phyloP scores from a whole-genome alignment of 2,888 invertebrate genomes.

The Cheilosia vernalis region DNA sequence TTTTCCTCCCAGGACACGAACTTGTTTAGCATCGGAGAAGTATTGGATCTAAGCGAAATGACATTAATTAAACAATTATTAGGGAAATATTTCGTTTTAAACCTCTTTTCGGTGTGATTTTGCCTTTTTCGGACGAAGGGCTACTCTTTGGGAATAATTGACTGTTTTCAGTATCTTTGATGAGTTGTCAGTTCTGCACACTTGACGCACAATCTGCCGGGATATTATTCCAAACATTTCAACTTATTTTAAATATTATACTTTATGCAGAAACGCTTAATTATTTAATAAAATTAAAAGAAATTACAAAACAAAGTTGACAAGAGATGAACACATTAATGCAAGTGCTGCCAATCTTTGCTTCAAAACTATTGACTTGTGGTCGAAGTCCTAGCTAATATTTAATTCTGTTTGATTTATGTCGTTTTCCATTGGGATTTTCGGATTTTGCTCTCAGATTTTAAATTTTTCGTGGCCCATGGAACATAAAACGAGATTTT shows the following conservation, averaged over 20 bases:
- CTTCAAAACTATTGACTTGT: too few relatives aligned
- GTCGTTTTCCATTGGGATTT: too few relatives aligned
- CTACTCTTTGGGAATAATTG: constrained; percentile 76
- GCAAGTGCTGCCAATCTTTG: constrained; percentile 1
- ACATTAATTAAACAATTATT: background rate
- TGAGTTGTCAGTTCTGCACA: constrained; percentile 29
- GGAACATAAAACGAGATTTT: too few relatives aligned
- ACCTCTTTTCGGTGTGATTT: constrained; percentile 84
- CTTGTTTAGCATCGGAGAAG: constrained; percentile 89
- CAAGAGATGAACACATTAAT: background rate
- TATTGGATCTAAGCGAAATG: constrained; percentile 83
- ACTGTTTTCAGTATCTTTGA: constrained; percentile 12
- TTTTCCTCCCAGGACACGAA: constrained; percentile 90
- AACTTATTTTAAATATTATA: background rate
- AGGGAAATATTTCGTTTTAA: constrained; percentile 37
- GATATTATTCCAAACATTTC: constrained; percentile 51
- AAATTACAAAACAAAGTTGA: background rate
- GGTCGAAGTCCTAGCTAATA: background rate
- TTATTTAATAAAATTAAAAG: constrained; percentile 3
- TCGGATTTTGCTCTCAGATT: too few relatives aligned
- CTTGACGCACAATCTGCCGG: constrained; percentile 36
- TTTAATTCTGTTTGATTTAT: background rate
- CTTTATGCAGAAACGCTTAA: background rate
- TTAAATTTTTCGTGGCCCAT: too few relatives aligned
- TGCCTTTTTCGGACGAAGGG: constrained; percentile 83